Percentiles rank a stretch among this genome's conserved stretches.
Conservation (phyloP, 1,140 invertebrate species). For the Camponotus vicinus region DNA sequence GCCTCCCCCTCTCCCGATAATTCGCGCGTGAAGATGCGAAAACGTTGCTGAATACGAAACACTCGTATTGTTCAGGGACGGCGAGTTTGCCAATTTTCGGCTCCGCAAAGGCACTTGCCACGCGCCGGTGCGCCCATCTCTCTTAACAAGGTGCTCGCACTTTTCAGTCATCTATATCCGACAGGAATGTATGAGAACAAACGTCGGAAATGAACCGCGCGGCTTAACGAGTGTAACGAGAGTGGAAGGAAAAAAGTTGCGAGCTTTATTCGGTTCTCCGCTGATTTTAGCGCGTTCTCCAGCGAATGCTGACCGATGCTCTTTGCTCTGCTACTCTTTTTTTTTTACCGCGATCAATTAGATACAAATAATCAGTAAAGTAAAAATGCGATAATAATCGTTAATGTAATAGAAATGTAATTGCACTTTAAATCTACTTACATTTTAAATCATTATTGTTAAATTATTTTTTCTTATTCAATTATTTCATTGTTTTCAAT, state of each 20-base stretch:
- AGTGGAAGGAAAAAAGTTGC: neutral
- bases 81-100: conserved; percentile 49
- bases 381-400: too few species aligned
- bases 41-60: conserved; percentile 39
- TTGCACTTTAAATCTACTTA: too few species aligned
- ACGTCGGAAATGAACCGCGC: conserved; percentile 37
- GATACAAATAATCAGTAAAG: too few species aligned
- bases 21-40: conserved; percentile 21
- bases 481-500: too few species aligned
- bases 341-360: neutral
- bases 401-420: too few species aligned
- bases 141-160: conserved; percentile 42
- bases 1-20: neutral
- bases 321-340: neutral
- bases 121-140: conserved; percentile 20
- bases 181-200: conserved; percentile 17
- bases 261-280: neutral
- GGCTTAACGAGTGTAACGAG: conserved; percentile 31
- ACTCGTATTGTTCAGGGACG: neutral
- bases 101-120: conserved; percentile 23
- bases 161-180: neutral
- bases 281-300: neutral
- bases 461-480: too few species aligned
- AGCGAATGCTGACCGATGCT: too few species aligned
- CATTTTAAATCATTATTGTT: too few species aligned